phyloP scores from a whole-genome alignment of 2,797 vertebrate species.

The Allenopithecus nigroviridis region DNA sequence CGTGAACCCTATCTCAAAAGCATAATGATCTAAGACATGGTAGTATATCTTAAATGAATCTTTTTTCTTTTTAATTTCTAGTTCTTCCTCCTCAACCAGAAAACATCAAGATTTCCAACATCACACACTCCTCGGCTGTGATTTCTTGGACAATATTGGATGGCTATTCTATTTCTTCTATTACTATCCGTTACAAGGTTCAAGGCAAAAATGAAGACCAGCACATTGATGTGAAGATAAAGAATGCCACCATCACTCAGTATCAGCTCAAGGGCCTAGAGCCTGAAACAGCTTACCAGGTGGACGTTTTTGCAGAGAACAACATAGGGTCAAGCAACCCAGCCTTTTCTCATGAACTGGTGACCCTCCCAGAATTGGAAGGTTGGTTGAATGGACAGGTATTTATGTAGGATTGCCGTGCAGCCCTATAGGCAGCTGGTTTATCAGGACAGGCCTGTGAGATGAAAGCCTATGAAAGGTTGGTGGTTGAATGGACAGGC shows the following conservation, averaged over 20 bases:
- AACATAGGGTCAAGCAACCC: constrained; percentile 88
- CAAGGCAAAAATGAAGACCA: constrained; percentile 86
- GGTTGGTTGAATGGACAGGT: constrained; percentile 78
- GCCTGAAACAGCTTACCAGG: constrained; percentile 86
- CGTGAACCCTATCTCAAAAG: not conserved
- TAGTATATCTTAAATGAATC: not conserved
- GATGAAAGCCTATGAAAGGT: too few relatives aligned
- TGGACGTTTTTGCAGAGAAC: constrained; percentile 90
- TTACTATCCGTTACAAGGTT: constrained; percentile 89
- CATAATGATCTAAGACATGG: not conserved
- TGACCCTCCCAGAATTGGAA: constrained; percentile 84
- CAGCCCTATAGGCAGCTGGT: too few relatives aligned
- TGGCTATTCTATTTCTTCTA: constrained; percentile 89
- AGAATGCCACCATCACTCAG: constrained; percentile 84
- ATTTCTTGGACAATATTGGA: constrained; percentile 88
- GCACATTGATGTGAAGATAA: constrained; percentile 88
- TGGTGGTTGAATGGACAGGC: constrained; percentile 52
- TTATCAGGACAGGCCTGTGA: too few relatives aligned
- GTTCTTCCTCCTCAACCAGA: constrained; percentile 88
- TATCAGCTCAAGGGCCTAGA: constrained; percentile 90
- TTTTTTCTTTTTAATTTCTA: constrained; percentile 71
- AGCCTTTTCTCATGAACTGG: constrained; percentile 82
- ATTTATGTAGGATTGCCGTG: not conserved
- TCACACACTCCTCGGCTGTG: constrained; percentile 88
- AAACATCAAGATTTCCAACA: constrained; percentile 87